A percentile compares a stretch with the other conserved stretches of the same genome.
These are phyloP conservation scores for Pristionchus fissidentatus DNA, from an alignment of 2,888 invertebrate species.

Conservation along the genomic window DNA sequence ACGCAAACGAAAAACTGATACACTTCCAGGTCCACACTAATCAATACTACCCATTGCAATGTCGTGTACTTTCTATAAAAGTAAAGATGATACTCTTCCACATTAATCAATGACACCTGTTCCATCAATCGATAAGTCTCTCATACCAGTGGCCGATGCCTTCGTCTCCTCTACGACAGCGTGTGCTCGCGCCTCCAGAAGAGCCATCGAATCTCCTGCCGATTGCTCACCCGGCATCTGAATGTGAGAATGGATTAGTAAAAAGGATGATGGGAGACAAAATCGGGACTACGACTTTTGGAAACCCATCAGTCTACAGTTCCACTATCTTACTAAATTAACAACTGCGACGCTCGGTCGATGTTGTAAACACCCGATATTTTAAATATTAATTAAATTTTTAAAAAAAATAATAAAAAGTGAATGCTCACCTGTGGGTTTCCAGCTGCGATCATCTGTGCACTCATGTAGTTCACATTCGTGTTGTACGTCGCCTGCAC, in stretches of 20 bases:
- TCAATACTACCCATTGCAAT: too few species aligned
- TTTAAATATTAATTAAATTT: too few species aligned
- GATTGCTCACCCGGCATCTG: constrained; percentile 82
- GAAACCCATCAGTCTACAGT: too few species aligned
- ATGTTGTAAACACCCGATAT: too few species aligned
- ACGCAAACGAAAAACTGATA: too few species aligned
- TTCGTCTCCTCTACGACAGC: constrained; percentile 65
- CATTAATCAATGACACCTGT: not conserved
- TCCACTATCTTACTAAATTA: too few species aligned
- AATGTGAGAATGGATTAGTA: constrained; percentile 12
- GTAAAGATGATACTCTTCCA: not conserved
- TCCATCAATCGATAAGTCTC: constrained; percentile 1
- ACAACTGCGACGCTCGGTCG: too few species aligned
- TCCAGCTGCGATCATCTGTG: constrained; percentile 90
- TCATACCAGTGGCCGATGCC: constrained; percentile 43
- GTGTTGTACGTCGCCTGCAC: constrained; percentile 87
- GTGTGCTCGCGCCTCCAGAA: constrained; percentile 86
- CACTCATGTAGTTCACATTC: constrained; percentile 98
- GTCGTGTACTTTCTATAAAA: not conserved
- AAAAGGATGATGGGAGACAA: not conserved
- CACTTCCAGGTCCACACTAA: constrained; percentile 29
- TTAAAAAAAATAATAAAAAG: not conserved
- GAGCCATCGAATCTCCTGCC: constrained; percentile 89
- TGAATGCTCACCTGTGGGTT: constrained; percentile 44
- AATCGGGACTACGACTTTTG: constrained; percentile 44